Evolutionary conservation across 2,888 invertebrate species (phyloP).

Genomic region (Helleia helle): DNA sequence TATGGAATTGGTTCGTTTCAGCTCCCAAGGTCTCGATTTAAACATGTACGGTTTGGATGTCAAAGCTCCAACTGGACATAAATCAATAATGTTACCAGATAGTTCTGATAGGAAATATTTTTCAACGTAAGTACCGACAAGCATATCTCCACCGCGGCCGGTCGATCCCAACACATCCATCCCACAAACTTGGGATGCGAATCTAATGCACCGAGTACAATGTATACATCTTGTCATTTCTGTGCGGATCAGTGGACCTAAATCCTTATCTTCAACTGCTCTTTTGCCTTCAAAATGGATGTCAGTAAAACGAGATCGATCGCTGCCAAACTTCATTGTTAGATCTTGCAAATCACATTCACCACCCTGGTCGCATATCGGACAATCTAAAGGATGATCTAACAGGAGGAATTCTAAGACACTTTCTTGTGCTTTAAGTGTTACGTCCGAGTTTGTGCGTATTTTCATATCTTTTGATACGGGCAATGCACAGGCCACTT

Average conservation of each 20-base stretch:
- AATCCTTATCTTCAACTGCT: slow-evolving; percentile 96
- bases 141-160: slow-evolving; percentile 95
- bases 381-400: slow-evolving; percentile 99
- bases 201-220: slow-evolving; percentile 97
- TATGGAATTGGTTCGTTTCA: slow-evolving; percentile 77
- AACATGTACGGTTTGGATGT: slow-evolving; percentile 98
- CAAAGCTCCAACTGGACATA: slow-evolving; percentile 98
- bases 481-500: slow-evolving; percentile 98
- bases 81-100: slow-evolving; percentile 98
- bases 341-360: slow-evolving; percentile 97
- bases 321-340: slow-evolving; percentile 97
- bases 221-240: slow-evolving; percentile 99
- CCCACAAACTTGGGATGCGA: slow-evolving; percentile 98
- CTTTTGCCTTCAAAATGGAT: slow-evolving; percentile 91
- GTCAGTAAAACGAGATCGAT: slow-evolving; percentile 92
- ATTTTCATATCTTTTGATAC: slow-evolving; percentile 98
- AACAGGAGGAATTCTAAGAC: slow-evolving; percentile 98
- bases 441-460: slow-evolving; percentile 94
- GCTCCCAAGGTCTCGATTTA: slow-evolving; percentile 98
- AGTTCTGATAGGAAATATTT: slow-evolving; percentile 97
- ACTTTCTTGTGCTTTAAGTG: slow-evolving; percentile 77
- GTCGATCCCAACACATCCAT: slow-evolving; percentile 95
- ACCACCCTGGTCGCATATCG: slow-evolving; percentile 98
- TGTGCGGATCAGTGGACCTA: slow-evolving; percentile 96
- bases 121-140: slow-evolving; percentile 98